Conservation (phyloP, 2,888 invertebrate species). For the Loripinus fragilis region DNA sequence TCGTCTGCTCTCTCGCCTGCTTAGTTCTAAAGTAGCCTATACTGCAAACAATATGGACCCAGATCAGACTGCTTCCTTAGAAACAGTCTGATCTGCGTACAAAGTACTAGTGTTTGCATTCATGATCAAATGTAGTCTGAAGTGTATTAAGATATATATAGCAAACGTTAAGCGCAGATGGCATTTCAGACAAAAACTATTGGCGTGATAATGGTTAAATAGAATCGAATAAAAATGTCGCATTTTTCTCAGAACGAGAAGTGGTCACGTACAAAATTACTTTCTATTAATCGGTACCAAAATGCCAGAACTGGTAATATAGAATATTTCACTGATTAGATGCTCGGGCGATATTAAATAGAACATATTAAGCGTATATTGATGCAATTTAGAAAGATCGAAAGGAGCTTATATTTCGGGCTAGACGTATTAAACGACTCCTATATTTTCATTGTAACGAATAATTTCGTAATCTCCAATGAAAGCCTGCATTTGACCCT, state of each 20-base stretch:
- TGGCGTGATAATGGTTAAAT: too few species aligned
- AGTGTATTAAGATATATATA: too few species aligned
- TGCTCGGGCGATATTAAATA: conserved; percentile 17
- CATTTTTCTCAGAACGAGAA: background rate
- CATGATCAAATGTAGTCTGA: too few species aligned
- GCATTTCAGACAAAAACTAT: too few species aligned
- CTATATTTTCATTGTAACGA: background rate
- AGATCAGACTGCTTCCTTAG: too few species aligned
- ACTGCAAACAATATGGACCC: too few species aligned
- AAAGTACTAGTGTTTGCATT: too few species aligned
- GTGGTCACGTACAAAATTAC: conserved; percentile 13
- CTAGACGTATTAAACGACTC: conserved; percentile 7
- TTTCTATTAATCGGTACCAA: background rate
- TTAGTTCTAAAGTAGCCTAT: too few species aligned
- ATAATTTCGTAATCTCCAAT: conserved; percentile 12
- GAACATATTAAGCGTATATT: conserved; percentile 15
- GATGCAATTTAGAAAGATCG: conserved; percentile 8
- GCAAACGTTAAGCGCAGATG: too few species aligned
- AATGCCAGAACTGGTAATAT: background rate
- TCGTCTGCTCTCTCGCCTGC: too few species aligned
- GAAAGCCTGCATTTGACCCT: conserved; percentile 6
- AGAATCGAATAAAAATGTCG: too few species aligned
- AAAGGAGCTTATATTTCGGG: conserved; percentile 10
- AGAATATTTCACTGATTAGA: conserved; percentile 2
- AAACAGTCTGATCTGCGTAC: too few species aligned